Conservation (phyloP, 2,888 invertebrate genomes). For the Drymonia ruficornis region DNA sequence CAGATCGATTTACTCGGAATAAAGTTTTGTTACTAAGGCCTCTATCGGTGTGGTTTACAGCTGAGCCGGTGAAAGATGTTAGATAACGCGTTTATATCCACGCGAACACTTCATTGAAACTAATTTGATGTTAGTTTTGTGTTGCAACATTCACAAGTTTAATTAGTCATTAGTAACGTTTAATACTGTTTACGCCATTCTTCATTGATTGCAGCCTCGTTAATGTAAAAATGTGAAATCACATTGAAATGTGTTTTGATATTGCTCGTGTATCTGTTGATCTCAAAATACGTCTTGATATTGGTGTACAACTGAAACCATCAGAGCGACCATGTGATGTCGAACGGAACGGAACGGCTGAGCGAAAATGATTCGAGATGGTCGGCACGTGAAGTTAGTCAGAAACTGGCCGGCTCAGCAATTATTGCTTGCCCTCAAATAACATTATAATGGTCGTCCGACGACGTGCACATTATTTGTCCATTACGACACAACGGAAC, state of each 20-base stretch:
- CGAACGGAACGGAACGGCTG: constrained; percentile 23
- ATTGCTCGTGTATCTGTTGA: too few species aligned
- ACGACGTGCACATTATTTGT: constrained; percentile 74
- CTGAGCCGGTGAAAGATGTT: background rate
- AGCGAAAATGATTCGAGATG: constrained; percentile 36
- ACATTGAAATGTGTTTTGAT: too few species aligned
- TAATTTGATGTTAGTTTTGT: background rate
- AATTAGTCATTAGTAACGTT: background rate
- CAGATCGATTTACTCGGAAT: constrained; percentile 30
- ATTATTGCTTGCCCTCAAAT: constrained; percentile 72
- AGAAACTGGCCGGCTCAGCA: constrained; percentile 52
- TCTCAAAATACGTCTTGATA: too few species aligned
- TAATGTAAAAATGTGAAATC: too few species aligned
- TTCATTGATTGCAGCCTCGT: background rate
- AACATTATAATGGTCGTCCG: constrained; percentile 72
- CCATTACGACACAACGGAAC: constrained; percentile 60
- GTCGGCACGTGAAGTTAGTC: constrained; percentile 39
- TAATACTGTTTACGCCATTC: background rate
- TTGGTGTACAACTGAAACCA: background rate
- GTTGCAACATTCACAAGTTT: background rate
- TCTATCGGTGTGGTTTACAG: constrained; percentile 19
- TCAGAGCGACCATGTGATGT: constrained; percentile 9
- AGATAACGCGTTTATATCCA: constrained; percentile 2
- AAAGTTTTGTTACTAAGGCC: constrained; percentile 19
- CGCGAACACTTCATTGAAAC: background rate